Conservation (phyloP, 2,797 vertebrate genomes). For the Chlorospingus flavigularis region DNA sequence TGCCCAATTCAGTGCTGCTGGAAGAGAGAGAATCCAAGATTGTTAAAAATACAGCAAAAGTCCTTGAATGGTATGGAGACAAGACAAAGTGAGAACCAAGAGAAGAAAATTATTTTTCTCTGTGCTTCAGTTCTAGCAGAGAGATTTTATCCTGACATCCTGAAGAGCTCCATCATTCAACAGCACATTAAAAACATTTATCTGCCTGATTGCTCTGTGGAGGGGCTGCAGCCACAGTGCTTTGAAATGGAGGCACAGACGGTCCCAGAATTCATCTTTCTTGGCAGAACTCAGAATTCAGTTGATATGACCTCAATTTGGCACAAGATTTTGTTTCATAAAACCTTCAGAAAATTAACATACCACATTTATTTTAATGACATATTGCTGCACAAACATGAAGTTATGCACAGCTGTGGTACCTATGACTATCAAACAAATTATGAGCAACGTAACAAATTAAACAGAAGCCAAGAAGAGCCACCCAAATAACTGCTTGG, state of each 20-base stretch:
- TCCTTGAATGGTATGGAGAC: not conserved
- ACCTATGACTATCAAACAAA: conserved; percentile 27
- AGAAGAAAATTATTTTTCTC: not conserved
- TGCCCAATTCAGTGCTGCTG: not conserved
- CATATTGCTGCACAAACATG: conserved; percentile 4
- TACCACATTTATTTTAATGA: conserved; percentile 13
- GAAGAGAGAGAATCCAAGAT: not conserved
- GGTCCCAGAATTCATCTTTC: conserved; percentile 10
- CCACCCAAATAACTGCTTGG: not conserved
- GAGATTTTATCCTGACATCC: not conserved
- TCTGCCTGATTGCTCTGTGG: not conserved
- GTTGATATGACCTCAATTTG: conserved; percentile 36
- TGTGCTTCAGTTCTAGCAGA: not conserved
- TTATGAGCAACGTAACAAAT: not conserved
- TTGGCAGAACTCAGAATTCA: conserved; percentile 21
- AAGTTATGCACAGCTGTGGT: conserved; percentile 44
- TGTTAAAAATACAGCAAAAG: not conserved
- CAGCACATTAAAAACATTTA: not conserved
- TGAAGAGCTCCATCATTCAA: not conserved
- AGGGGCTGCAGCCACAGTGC: not conserved
- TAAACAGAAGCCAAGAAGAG: conserved; percentile 30
- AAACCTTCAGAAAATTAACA: conserved; percentile 25
- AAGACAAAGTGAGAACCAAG: not conserved
- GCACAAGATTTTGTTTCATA: conserved; percentile 9
- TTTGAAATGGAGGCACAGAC: not conserved